Conservation (phyloP, 2,113 vertebrate species). For the Bubo bubo region DNA sequence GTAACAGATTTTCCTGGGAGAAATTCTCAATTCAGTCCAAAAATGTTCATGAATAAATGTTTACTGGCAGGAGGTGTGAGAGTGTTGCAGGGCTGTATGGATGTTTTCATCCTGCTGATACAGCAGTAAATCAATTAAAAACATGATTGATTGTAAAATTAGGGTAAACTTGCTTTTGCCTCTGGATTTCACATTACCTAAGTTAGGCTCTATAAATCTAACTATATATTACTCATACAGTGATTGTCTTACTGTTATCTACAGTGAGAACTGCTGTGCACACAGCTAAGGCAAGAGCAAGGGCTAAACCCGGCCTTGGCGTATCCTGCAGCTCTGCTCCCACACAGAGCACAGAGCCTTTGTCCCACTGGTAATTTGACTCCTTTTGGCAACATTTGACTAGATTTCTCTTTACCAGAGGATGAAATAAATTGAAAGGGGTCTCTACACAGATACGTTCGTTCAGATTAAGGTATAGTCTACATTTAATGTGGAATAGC, state of each 20-base stretch:
- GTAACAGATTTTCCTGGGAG: constrained; percentile 3
- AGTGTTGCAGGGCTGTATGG: background rate
- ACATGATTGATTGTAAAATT: constrained; percentile 13
- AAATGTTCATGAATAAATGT: background rate
- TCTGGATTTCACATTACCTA: background rate
- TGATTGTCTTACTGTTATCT: background rate
- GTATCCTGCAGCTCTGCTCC: background rate
- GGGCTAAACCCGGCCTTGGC: background rate
- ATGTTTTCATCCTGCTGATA: constrained; percentile 7
- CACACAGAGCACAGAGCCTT: background rate
- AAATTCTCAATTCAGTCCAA: background rate
- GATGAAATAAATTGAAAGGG: constrained; percentile 20
- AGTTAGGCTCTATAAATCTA: constrained; percentile 1
- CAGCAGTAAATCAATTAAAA: constrained; percentile 51
- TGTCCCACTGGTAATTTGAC: background rate
- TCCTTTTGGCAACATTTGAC: constrained; percentile 43
- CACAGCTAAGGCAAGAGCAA: background rate
- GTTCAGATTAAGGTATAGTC: background rate
- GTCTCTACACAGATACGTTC: background rate
- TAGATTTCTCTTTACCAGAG: constrained; percentile 10
- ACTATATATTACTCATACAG: background rate
- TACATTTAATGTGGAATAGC: background rate
- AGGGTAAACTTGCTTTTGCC: background rate
- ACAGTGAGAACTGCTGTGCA: background rate
- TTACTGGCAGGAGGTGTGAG: background rate